Conservation (phyloP, 2,113 vertebrate species). For the Mus pahari region DNA sequence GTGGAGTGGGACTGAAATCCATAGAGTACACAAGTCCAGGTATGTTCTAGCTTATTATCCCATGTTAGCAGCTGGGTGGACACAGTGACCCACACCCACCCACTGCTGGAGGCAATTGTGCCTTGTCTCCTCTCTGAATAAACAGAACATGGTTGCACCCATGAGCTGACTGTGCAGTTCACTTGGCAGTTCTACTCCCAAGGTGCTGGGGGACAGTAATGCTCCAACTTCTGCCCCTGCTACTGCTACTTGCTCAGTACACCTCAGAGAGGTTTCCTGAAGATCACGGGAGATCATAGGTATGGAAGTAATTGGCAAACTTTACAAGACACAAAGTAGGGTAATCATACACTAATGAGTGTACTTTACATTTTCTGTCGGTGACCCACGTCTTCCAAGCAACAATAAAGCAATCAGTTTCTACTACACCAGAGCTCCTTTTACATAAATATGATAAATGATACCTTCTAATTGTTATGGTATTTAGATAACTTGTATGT, state of each 20-base stretch:
- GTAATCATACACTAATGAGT: not conserved
- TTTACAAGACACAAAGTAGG: slow-evolving; percentile 9
- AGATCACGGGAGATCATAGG: not conserved
- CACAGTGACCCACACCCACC: not conserved
- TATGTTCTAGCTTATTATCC: too few relatives aligned
- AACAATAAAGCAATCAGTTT: not conserved
- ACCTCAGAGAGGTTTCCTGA: not conserved
- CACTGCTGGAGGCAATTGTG: not conserved
- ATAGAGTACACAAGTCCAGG: not conserved
- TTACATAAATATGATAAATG: not conserved
- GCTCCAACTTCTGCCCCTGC: not conserved
- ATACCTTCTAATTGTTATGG: not conserved
- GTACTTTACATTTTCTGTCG: not conserved
- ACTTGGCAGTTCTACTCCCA: not conserved
- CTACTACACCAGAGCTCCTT: not conserved
- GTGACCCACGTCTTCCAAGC: not conserved
- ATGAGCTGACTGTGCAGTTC: not conserved
- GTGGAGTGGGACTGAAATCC: too few relatives aligned
- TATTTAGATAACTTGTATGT: slow-evolving; percentile 23
- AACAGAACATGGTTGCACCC: not conserved
- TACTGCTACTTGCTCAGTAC: not conserved
- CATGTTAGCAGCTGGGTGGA: not conserved
- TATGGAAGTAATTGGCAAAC: not conserved
- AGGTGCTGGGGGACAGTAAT: not conserved
- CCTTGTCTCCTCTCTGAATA: not conserved